Evolutionary conservation across 2,113 vertebrate genomes (phyloP), one percentile per base, ranked within the genome.

Genomic region (Pseudopodoces humilis): DNA sequence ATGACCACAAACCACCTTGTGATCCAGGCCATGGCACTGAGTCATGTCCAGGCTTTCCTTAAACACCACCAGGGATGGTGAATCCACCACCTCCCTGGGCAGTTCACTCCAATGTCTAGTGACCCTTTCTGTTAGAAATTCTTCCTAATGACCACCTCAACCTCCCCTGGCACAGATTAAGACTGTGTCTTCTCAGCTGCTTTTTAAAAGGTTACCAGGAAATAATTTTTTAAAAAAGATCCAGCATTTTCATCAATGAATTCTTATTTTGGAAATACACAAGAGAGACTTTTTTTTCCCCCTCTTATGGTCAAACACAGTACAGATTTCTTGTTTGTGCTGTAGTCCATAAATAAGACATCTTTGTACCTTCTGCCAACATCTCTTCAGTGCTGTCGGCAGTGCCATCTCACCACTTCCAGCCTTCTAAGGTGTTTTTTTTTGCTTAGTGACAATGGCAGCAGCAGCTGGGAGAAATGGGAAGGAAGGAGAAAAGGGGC

Each of bases 151-250:
- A 41, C 19, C 27, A 7, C 62, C 35, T 63, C 49, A 27, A 62
- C 18, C n/a, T 83, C 15, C 41, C 44, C n/a, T 47, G 30, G 30
- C 22, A 15, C 55, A 69, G 21, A 10, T 69, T 46, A 59, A 39
- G 28, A 22, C 13, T 59, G 1, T 37, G 22, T 49, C 44, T 43
- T 50, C 27, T 92, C 35, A 83, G 31, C 23, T 79, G 31, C 23
- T 87, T 94, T 95, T 53, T 50, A 65, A 82, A 87, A 94, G 14
- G 22, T 81, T 83, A 39, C 10, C 30, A 70, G 46, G 53, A 81
- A 77, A 19, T 62, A 15, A 7, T 37, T n/a, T 33, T 56, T 33
- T 1, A 5, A 84, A 5, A 84, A 84, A 85, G 11, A 64, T 68
- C 15, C 20, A 78, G 6, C 20, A 10, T 20, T 92, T 86, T 65